Conservation (phyloP, 2,797 vertebrate genomes). For the Aeoliscus strigatus region DNA sequence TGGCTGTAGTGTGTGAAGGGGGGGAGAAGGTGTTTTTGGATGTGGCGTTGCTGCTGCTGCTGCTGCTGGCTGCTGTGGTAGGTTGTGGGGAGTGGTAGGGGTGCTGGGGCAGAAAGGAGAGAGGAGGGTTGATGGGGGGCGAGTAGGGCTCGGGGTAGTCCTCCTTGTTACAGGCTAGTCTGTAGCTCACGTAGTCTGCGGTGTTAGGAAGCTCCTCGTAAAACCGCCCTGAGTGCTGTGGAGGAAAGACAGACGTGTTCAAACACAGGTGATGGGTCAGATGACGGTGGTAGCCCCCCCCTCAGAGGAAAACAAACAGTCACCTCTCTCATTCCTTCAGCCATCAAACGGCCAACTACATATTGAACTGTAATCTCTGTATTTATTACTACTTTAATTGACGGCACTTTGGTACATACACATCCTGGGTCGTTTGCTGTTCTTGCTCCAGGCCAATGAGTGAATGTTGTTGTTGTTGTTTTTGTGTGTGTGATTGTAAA, state of each 20-base stretch:
- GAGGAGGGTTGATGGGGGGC: constrained; percentile 73
- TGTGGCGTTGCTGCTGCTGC: constrained; percentile 46
- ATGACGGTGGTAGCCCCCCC: no score
- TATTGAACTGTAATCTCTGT: no score
- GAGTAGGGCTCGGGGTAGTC: constrained; percentile 80
- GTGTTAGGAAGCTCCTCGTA: constrained; percentile 82
- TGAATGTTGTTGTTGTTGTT: no score
- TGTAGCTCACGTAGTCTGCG: constrained; percentile 82
- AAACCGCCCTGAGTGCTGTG: constrained; percentile 78
- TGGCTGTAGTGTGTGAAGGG: constrained; percentile 61
- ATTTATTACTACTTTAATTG: no score
- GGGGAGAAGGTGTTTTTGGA: constrained; percentile 76
- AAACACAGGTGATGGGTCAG: no score
- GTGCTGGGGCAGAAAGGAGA: constrained; percentile 79
- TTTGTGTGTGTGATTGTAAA: no score
- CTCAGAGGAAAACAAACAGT: no score
- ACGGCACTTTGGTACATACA: no score
- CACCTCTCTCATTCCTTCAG: no score
- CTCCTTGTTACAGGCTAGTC: constrained; percentile 77
- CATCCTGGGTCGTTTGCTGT: no score
- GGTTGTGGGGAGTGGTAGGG: constrained; percentile 65
- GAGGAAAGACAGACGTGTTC: constrained; percentile 10
- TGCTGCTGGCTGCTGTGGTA: constrained; percentile 28
- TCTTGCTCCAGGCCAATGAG: no score
- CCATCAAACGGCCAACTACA: no score